Base-by-base conservation (phyloP, 1,140 invertebrate species). In the Apocrypta bakeri region DNA sequence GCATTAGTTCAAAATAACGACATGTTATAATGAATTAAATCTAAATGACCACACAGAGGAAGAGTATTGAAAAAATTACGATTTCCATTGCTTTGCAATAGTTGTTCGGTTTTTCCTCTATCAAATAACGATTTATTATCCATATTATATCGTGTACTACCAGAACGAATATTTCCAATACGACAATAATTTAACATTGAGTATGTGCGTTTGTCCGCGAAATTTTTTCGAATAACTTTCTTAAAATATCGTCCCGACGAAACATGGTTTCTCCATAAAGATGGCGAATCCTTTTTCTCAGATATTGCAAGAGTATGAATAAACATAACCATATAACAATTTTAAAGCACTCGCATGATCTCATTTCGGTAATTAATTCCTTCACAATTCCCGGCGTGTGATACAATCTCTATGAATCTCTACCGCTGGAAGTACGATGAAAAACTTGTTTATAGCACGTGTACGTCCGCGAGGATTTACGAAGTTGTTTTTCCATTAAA, bases 321-420 rank as follows among this genome's bases (percentile, higher is more conserved):
- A 61, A 61, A 2, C 4, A 61, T n/a, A n/a, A n/a, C n/a, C 64
- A n/a, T 33, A 9, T 9, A 64, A n/a, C 1, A 37, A 76, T 7
- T 76, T 64, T 31, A 33, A 76, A 37, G 74, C 21, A n/a, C 56
- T 29, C 40, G 11, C 17, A 14, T 7, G 74, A 76, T 78, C 63
- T 27, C 24, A 42, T 37, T 31, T 66, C 1, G 63, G 24, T 40
- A 78, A 78, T 78, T 29, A 68, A 78, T 78, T 25, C 63, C 48
- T 37, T 21, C 7, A 76, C 29, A 64, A 76, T 64, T 29, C 56
- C 25, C 74, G 12, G 31, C 31, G 75, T 7, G 8, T 29, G 75
- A 78, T 78, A 78, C 33, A 42, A 68, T 78, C 75, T 78, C 63
- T 78, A 78, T 78, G 63, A 78, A 68, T 68, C 25, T 68, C 25